These are phyloP conservation scores for Fulmarus glacialis DNA, from an alignment of 2,113 vertebrate species.

Conservation along the genomic window DNA sequence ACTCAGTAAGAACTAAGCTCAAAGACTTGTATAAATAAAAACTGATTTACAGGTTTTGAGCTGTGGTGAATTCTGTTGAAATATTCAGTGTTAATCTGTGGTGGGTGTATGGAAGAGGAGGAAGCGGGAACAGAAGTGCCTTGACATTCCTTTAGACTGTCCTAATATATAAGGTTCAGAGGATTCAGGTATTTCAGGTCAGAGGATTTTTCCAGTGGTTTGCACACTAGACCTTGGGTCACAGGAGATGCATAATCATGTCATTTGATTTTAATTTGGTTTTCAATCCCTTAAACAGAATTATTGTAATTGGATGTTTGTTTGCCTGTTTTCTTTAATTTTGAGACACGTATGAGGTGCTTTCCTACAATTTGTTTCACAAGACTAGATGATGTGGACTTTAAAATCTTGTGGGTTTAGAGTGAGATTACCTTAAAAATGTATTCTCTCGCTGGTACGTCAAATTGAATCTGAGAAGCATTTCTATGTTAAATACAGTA, in stretches of 20 bases:
- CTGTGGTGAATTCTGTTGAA: neutral
- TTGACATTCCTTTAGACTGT: neutral
- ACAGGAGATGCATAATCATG: neutral
- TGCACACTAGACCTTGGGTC: neutral
- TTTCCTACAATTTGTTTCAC: neutral
- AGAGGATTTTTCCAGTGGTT: neutral
- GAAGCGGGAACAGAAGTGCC: neutral
- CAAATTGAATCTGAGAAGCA: neutral
- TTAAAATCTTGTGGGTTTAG: neutral
- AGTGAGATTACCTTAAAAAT: neutral
- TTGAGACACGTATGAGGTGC: accelerated
- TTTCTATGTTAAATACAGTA: neutral
- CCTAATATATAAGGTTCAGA: neutral
- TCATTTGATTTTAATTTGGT: neutral
- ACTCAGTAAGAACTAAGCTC: neutral
- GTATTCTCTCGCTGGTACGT: neutral
- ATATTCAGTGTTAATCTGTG: neutral
- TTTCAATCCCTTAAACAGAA: neutral
- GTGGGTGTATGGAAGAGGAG: neutral
- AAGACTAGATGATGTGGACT: neutral
- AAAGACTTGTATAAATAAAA: neutral
- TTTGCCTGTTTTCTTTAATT: neutral
- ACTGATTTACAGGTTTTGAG: neutral
- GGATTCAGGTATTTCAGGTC: too few relatives aligned
- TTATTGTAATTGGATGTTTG: neutral